These are phyloP conservation scores for Pangasius larnaudii DNA, from an alignment of 2,797 vertebrate genomes.

Conservation along the genomic window DNA sequence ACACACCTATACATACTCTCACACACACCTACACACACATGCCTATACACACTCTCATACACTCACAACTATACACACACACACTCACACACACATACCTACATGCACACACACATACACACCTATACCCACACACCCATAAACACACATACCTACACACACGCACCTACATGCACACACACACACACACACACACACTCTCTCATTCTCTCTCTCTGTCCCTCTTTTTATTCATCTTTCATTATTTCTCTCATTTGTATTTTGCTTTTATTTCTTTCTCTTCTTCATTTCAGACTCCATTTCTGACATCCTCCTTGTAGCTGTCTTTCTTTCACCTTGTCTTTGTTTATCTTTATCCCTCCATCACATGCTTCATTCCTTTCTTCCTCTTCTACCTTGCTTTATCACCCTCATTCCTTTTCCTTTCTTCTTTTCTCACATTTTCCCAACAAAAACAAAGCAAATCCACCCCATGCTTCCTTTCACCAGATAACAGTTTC, in stretches of 20 bases:
- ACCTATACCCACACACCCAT: not conserved
- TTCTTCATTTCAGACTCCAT: not conserved
- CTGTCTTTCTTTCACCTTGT: not conserved
- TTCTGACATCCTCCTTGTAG: too few species aligned
- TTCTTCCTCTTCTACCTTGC: not conserved
- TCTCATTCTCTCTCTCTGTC: not conserved
- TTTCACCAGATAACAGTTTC: not conserved
- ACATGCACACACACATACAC: too few species aligned
- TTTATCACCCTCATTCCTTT: not conserved
- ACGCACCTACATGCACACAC: not conserved
- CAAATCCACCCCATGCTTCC: not conserved
- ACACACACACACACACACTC: not conserved
- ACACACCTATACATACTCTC: not conserved
- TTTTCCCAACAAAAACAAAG: not conserved
- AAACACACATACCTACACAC: not conserved
- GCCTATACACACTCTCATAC: too few species aligned
- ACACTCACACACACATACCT: not conserved
- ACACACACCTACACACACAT: too few species aligned
- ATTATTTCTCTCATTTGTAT: not conserved
- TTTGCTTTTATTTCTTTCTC: too few species aligned
- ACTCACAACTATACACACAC: too few species aligned
- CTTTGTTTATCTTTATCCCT: not conserved
- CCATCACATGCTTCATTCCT: not conserved
- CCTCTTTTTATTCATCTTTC: not conserved
- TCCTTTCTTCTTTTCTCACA: not conserved